Conservation (phyloP, 2,797 vertebrate genomes). For the Betta splendens region DNA sequence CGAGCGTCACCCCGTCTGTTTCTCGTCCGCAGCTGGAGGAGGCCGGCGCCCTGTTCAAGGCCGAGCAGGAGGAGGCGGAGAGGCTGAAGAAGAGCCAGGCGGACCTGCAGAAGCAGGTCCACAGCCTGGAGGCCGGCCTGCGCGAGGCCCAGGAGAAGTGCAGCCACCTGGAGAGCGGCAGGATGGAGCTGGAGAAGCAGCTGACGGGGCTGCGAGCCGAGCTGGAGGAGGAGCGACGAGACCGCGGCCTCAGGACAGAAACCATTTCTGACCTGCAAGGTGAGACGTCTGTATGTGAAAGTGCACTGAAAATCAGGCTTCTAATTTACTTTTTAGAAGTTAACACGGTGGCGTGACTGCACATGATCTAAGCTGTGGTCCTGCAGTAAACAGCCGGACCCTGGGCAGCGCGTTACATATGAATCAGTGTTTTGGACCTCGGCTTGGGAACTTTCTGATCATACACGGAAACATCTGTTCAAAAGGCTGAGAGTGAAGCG, state of each 20-base stretch:
- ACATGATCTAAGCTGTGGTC: conserved; percentile 3
- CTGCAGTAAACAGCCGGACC: conserved; percentile 36
- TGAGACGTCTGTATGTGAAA: conserved; percentile 61
- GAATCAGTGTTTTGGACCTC: conserved; percentile 57
- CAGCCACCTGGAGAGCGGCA: conserved; percentile 86
- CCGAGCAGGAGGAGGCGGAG: conserved; percentile 87
- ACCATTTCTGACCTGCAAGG: conserved; percentile 93
- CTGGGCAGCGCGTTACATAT: conserved; percentile 41
- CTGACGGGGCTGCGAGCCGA: conserved; percentile 87
- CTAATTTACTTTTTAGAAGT: neutral
- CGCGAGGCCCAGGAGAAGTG: conserved; percentile 89
- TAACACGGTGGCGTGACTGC: neutral
- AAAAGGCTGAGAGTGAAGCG: conserved; percentile 47
- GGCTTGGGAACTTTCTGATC: conserved; percentile 72
- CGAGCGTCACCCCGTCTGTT: conserved; percentile 6
- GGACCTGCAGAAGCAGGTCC: conserved; percentile 90
- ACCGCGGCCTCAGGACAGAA: conserved; percentile 85
- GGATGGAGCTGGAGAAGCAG: conserved; percentile 91
- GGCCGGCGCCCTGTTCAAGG: conserved; percentile 82
- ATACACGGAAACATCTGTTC: conserved; percentile 76
- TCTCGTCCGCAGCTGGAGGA: conserved; percentile 86
- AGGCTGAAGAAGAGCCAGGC: conserved; percentile 90
- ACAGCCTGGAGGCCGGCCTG: conserved; percentile 89
- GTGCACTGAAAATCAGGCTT: neutral
- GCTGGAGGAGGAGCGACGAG: conserved; percentile 90